A percentile compares a stretch with the other conserved stretches of the same genome.
Conservation (phyloP, 2,888 invertebrate genomes). For the Torymus auratus region DNA sequence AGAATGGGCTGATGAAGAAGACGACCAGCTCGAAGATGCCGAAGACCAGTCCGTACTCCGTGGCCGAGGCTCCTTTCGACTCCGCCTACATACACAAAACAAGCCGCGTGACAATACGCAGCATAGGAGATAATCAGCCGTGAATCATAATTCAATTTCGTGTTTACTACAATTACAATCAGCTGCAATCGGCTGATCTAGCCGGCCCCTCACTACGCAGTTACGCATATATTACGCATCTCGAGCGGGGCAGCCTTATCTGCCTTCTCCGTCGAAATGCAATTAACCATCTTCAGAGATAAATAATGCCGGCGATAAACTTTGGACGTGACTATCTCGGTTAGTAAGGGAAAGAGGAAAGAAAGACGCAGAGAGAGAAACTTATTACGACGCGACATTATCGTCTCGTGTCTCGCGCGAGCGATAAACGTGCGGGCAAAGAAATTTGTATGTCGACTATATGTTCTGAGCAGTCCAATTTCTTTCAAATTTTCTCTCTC, state of each 20-base stretch:
- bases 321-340: constrained; percentile 45
- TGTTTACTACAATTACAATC: constrained; percentile 24
- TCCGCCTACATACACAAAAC: constrained; percentile 81
- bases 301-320: constrained; percentile 48
- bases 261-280: constrained; percentile 16
- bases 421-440: neutral
- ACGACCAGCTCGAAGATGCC: constrained; percentile 91
- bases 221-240: neutral
- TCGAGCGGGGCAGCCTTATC: too few relatives aligned
- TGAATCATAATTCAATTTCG: constrained; percentile 24
- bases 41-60: constrained; percentile 92
- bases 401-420: constrained; percentile 17
- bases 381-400: constrained; percentile 22
- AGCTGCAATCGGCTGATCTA: neutral
- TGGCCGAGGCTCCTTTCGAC: constrained; percentile 87
- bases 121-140: constrained; percentile 50
- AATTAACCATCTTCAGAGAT: constrained; percentile 48
- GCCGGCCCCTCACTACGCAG: constrained; percentile 16
- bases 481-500: too few relatives aligned
- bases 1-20: constrained; percentile 88
- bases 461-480: constrained; percentile 2
- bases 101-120: too few relatives aligned
- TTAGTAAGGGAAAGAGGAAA: neutral
- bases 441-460: constrained; percentile 24
- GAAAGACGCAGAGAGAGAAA: neutral